Evolutionary conservation across 2,113 vertebrate species (phyloP).

Genomic region (Pristiophorus japonicus): DNA sequence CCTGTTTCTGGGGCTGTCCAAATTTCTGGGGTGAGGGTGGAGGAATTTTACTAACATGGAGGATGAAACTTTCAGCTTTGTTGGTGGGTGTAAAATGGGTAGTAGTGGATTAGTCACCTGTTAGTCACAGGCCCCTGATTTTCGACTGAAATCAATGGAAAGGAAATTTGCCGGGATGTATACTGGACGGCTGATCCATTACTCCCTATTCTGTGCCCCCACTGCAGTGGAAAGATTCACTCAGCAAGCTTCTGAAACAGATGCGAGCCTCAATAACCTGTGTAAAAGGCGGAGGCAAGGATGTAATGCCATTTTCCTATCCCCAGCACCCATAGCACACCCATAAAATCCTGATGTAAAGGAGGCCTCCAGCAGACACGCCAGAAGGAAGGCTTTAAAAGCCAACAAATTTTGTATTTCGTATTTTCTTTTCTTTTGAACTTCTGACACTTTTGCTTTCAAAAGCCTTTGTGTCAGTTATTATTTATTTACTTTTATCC

Average conservation of each 20-base stretch:
- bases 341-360: too few species aligned
- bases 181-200: not conserved
- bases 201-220: not conserved
- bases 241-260: not conserved
- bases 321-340: not conserved
- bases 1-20: not conserved
- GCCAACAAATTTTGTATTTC: not conserved
- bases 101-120: not conserved
- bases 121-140: not conserved
- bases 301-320: not conserved
- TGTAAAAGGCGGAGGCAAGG: not conserved
- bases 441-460: not conserved
- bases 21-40: not conserved
- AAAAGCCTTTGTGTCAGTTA: not conserved
- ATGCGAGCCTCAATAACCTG: not conserved
- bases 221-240: not conserved
- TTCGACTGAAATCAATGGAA: not conserved
- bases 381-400: too few species aligned
- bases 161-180: not conserved
- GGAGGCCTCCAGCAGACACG: too few species aligned
- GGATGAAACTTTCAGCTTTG: not conserved
- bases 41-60: not conserved
- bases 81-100: not conserved
- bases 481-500: not conserved
- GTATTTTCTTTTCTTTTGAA: not conserved